Conservation (phyloP, 2,888 invertebrate genomes). For the Trissoscelio sp. region DNA sequence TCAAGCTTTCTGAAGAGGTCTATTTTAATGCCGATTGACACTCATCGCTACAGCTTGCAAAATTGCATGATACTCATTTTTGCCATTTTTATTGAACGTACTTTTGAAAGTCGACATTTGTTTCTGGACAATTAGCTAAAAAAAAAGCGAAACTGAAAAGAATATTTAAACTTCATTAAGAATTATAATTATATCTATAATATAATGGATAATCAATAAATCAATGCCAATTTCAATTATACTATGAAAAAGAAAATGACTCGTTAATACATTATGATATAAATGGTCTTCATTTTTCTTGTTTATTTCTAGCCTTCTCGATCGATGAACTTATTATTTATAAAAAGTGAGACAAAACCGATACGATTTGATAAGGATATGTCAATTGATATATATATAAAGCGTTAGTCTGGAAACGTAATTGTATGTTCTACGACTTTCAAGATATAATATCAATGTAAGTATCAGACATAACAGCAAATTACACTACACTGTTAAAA, state of each 20-base stretch:
- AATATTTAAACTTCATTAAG: no score
- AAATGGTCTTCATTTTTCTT: background rate
- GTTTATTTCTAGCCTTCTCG: background rate
- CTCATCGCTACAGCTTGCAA: background rate
- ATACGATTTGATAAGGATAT: background rate
- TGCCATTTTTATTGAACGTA: background rate
- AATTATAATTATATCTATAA: no score
- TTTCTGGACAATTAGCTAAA: no score
- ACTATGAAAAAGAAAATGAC: background rate
- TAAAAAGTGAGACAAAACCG: background rate
- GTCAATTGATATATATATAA: slow-evolving; percentile 6
- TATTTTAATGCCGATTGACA: slow-evolving; percentile 30
- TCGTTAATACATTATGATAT: background rate
- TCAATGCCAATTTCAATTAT: background rate
- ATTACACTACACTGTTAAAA: no score
- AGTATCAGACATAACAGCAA: no score
- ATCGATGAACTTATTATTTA: background rate
- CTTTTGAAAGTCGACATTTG: no score
- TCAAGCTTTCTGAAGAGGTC: slow-evolving; percentile 21
- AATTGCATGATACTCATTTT: background rate
- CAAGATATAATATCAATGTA: no score
- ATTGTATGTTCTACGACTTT: no score
- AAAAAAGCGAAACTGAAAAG: no score
- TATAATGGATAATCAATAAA: background rate
- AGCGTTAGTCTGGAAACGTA: background rate